phyloP scores from a whole-genome alignment of 2,888 invertebrate genomes.

The Caenorhabditis uteleia region DNA sequence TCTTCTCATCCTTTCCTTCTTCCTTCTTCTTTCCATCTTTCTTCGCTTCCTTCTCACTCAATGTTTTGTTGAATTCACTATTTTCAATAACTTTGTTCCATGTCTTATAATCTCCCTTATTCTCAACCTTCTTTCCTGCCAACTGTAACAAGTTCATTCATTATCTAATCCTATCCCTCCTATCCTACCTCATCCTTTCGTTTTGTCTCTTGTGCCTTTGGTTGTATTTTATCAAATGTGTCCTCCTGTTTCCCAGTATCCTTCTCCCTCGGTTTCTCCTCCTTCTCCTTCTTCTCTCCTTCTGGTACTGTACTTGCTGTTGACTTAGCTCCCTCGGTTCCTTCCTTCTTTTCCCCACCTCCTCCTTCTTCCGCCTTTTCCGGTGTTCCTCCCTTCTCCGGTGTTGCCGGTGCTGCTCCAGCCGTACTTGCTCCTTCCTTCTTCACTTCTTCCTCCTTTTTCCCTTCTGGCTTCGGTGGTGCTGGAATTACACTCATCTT shows the following conservation, averaged over 20 bases:
- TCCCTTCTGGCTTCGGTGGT: too few species aligned
- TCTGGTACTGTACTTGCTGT: too few species aligned
- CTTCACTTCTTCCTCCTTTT: too few species aligned
- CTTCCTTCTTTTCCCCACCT: background rate
- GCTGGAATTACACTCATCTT: too few species aligned
- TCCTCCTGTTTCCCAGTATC: slow-evolving; percentile 21
- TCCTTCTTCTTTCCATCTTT: background rate
- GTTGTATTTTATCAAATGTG: slow-evolving; percentile 30
- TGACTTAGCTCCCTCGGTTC: too few species aligned
- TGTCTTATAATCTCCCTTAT: slow-evolving; percentile 35
- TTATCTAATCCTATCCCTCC: too few species aligned
- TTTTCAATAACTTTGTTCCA: slow-evolving; percentile 41
- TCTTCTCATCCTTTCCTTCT: background rate
- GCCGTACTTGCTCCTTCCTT: too few species aligned
- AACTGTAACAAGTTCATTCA: slow-evolving; percentile 12
- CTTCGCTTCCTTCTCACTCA: slow-evolving; percentile 26
- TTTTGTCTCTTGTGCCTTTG: slow-evolving; percentile 19
- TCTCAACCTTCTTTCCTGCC: slow-evolving; percentile 19
- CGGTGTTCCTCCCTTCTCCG: background rate
- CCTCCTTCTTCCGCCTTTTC: background rate
- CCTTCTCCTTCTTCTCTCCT: background rate
- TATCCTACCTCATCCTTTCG: slow-evolving; percentile 22
- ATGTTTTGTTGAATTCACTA: slow-evolving; percentile 33
- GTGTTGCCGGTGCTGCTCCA: background rate
- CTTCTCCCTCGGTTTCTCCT: background rate